phyloP scores from a whole-genome alignment of 2,888 invertebrate species.

The Nemoura dubitans region DNA sequence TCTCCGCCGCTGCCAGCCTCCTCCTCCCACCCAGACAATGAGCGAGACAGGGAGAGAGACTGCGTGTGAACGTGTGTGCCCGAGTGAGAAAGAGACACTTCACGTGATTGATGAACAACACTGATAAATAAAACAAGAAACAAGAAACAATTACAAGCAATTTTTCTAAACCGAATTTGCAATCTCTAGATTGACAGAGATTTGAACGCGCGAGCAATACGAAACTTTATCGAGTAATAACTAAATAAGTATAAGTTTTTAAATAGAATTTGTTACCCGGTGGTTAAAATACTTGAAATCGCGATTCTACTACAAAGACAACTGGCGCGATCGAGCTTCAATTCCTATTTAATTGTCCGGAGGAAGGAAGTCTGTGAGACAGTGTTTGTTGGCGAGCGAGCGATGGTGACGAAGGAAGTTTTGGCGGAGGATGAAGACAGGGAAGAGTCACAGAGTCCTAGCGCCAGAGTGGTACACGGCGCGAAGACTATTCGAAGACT shows the following conservation, averaged over 20 bases:
- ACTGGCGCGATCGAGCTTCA: background rate
- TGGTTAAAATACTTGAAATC: background rate
- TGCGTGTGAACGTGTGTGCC: background rate
- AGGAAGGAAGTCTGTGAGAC: background rate
- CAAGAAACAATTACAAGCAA: conserved; percentile 5
- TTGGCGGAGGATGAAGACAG: background rate
- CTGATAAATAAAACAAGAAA: background rate
- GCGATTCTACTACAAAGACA: background rate
- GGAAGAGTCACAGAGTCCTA: background rate
- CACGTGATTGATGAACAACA: background rate
- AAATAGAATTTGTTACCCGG: conserved; percentile 12
- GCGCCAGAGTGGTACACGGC: background rate
- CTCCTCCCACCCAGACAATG: background rate
- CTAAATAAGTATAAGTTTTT: background rate
- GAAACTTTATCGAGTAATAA: background rate
- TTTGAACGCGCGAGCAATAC: conserved; percentile 27
- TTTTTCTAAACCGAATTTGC: conserved; percentile 29
- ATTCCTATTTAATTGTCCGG: background rate
- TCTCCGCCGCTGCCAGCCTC: background rate
- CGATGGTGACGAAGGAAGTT: background rate
- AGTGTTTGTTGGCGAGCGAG: background rate
- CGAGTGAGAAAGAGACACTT: background rate
- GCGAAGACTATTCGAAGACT: background rate
- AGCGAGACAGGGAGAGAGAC: conserved; percentile 7
- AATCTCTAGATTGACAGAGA: background rate